These are phyloP conservation scores for Meteorus colon DNA, from an alignment of 2,888 invertebrate species.

Conservation along the genomic window DNA sequence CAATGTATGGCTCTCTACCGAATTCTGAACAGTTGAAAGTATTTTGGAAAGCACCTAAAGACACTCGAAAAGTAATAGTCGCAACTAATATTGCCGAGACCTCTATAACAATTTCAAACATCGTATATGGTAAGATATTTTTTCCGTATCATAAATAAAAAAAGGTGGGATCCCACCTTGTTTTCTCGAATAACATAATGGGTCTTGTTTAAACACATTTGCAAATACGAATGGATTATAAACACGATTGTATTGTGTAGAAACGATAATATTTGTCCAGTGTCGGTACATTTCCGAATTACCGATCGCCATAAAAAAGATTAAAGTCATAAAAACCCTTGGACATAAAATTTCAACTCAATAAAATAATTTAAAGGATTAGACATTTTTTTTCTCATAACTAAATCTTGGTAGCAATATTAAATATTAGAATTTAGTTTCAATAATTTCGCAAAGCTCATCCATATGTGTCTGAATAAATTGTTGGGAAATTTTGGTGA, in stretches of 20 bases:
- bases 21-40: conserved; percentile 86
- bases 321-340: neutral
- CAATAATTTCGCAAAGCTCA: no score
- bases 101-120: conserved; percentile 94
- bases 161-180: neutral
- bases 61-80: conserved; percentile 90
- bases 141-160: neutral
- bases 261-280: no score
- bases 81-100: conserved; percentile 99
- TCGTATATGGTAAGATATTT: conserved; percentile 84
- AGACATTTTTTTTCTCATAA: neutral
- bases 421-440: no score
- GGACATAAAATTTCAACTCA: no score
- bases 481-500: no score
- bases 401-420: neutral
- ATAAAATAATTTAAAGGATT: neutral
- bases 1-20: conserved; percentile 94
- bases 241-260: no score
- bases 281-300: neutral
- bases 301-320: neutral
- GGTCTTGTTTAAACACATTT: no score
- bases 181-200: no score
- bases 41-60: conserved; percentile 82
- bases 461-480: no score
- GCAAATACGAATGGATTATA: no score